phyloP scores from a whole-genome alignment of 2,113 vertebrate species.

The Australoheros scitulus region DNA sequence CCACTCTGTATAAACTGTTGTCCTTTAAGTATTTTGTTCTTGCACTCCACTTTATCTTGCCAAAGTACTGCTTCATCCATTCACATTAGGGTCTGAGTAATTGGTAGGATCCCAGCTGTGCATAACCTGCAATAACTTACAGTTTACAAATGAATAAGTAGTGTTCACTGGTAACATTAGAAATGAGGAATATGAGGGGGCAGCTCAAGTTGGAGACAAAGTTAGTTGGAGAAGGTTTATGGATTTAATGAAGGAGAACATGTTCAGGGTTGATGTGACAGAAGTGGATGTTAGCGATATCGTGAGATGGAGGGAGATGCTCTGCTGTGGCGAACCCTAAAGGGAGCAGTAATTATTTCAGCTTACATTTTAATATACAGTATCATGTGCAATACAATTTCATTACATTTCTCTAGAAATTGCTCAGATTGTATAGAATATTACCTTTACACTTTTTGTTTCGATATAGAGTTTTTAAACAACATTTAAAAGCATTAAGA shows the following conservation, averaged over 20 bases:
- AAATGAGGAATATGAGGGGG: neutral
- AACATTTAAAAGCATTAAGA: constrained; percentile 4
- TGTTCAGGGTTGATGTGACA: neutral
- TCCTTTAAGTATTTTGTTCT: neutral
- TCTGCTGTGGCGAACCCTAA: neutral
- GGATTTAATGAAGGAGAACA: neutral
- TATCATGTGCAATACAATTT: constrained; percentile 3
- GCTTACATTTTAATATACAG: constrained; percentile 37
- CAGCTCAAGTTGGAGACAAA: neutral
- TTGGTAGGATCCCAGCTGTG: constrained; percentile 7
- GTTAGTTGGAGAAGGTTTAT: neutral
- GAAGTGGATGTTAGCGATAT: neutral
- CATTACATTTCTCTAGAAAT: constrained; percentile 21
- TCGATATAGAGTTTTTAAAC: neutral
- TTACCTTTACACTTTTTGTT: neutral
- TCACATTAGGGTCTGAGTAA: constrained; percentile 13
- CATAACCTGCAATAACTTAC: neutral
- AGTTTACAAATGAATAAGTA: constrained; percentile 3
- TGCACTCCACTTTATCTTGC: neutral
- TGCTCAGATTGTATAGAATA: neutral
- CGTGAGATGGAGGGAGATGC: neutral
- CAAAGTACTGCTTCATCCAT: constrained; percentile 27
- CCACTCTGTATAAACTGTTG: constrained; percentile 20
- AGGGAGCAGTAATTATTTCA: neutral
- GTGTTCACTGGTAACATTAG: neutral